A percentile compares a stretch with the other conserved stretches of the same genome.
Conservation (phyloP, 2,888 invertebrate species). For the Scaptomyza flava region DNA sequence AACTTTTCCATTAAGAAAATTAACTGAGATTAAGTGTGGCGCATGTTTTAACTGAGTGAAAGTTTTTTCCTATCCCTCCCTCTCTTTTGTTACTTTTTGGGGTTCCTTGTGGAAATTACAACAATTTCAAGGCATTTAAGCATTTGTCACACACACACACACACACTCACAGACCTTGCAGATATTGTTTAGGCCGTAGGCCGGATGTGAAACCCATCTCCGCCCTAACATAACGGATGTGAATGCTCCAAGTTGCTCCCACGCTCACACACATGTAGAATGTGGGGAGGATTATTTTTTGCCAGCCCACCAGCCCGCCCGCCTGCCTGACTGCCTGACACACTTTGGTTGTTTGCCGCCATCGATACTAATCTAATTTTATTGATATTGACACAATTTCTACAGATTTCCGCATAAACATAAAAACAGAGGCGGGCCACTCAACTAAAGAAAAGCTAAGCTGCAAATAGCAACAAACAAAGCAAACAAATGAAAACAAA, state of each 20-base stretch:
- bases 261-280: slow-evolving; percentile 15
- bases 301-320: slow-evolving; percentile 34
- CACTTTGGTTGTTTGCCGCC: slow-evolving; percentile 59
- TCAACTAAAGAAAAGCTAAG: slow-evolving; percentile 24
- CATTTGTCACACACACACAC: slow-evolving; percentile 69
- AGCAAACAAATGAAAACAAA: slow-evolving; percentile 64
- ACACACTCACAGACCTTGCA: slow-evolving; percentile 22
- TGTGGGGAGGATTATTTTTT: slow-evolving; percentile 49
- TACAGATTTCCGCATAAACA: slow-evolving; percentile 83
- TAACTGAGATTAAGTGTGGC: slow-evolving; percentile 82
- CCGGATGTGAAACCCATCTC: slow-evolving; percentile 51
- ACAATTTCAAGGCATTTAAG: slow-evolving; percentile 75
- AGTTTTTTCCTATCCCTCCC: slow-evolving; percentile 32
- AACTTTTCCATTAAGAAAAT: slow-evolving; percentile 83
- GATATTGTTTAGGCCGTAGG: slow-evolving; percentile 38
- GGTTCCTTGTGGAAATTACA: slow-evolving; percentile 54
- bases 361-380: slow-evolving; percentile 84
- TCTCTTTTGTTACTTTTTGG: slow-evolving; percentile 11
- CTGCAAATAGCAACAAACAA: slow-evolving; percentile 40
- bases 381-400: slow-evolving; percentile 84
- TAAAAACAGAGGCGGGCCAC: slow-evolving; percentile 67
- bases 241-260: slow-evolving; percentile 29
- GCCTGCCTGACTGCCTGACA: slow-evolving; percentile 33
- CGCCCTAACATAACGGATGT: slow-evolving; percentile 38
- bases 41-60: slow-evolving; percentile 60